A percentile compares a stretch with the other conserved stretches of the same genome.
These are phyloP conservation scores for Rhipidura dahli DNA, from an alignment of 2,113 vertebrate genomes.

Conservation along the genomic window DNA sequence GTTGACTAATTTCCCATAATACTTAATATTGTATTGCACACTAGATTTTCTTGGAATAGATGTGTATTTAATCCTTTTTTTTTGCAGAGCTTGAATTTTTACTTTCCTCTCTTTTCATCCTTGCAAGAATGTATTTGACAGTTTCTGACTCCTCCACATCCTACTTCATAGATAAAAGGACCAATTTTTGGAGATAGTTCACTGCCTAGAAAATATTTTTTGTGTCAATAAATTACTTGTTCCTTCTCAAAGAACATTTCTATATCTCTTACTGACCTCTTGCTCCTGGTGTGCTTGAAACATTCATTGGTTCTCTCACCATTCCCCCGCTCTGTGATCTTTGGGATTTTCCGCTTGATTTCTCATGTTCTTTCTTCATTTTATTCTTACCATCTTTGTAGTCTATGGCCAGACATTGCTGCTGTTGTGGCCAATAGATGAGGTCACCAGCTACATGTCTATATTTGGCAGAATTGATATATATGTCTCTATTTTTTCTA, in stretches of 20 bases:
- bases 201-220: not conserved
- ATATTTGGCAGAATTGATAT: not conserved
- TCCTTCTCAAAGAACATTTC: slow-evolving; percentile 3
- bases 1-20: not conserved
- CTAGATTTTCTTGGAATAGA: not conserved
- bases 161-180: not conserved
- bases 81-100: not conserved
- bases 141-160: not conserved
- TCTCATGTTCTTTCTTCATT: not conserved
- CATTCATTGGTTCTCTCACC: not conserved
- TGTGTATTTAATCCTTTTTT: not conserved
- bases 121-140: not conserved
- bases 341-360: not conserved
- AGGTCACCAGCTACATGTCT: not conserved
- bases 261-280: not conserved
- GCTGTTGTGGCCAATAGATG: not conserved
- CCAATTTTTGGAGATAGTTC: not conserved
- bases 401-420: not conserved
- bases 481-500: not conserved
- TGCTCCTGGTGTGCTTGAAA: not conserved
- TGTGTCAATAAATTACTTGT: not conserved
- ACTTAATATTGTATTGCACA: not conserved
- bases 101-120: not conserved
- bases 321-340: not conserved
- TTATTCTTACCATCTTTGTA: not conserved